Base-by-base conservation (phyloP, 2,113 vertebrate genomes). In the Oriolus oriolus region DNA sequence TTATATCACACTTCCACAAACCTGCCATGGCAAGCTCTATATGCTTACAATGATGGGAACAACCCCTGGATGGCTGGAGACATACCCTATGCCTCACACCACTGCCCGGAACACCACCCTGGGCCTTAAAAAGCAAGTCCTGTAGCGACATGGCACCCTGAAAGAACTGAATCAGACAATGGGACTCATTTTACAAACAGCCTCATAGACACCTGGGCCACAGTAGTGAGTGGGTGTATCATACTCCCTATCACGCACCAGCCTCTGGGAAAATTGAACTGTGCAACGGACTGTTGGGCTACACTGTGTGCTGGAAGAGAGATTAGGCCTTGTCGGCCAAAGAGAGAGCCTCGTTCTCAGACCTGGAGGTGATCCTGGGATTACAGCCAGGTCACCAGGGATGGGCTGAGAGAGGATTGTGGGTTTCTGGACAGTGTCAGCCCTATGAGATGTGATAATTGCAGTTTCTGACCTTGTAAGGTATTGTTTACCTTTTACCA, bases 161-260 rank as follows among this genome's bases (percentile, higher is more conserved):
- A 49, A 87, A 71, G 41, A 79, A 56, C 0, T 31, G 35, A 35
- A 21, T 47, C 26, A 54, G 16, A 30, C 16, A 56, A 35, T 2
- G 6, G 30, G 41, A 26, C 16, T 71, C 2, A 26, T 63, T 79
- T 64, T 14, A 49, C 41, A 35, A 64, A 42, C 4, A 56, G 42
- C 17, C 49, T 80, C 57, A 56, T 1, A 64, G 57, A 41, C 35
- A 73, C 21, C 22, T 31, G 42, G 42, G 26, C 57, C 42, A 59
- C 15, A 57, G 9, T 10, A 39, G 0, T 39, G 39, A 75, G 33
- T 30, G 23, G 52, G 11, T 59, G 50, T 12, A 9, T 19, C 54
- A 42, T 8, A 41, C 11, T 30, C 19, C 20, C 60, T n/a, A 30
- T 18, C 39, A 45, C 0, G 0, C 16, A 68, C 3, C 39, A 75